Evolutionary conservation across 2,797 vertebrate species (phyloP), one percentile per base, ranked within the genome.

Genomic region (Mus minutoides): DNA sequence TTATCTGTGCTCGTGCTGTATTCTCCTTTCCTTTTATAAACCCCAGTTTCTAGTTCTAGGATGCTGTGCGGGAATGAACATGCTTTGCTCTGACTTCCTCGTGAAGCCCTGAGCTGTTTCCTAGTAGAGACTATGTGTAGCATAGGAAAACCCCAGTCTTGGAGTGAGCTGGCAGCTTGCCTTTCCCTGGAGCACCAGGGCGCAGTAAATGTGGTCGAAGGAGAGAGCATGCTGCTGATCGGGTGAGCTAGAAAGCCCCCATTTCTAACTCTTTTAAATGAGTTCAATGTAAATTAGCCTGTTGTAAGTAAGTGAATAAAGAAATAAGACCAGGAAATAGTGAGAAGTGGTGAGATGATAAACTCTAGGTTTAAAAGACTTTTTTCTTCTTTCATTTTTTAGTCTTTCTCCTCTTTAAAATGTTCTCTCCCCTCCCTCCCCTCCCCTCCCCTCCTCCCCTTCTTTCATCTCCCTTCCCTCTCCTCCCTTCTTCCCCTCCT

Each of bases 61-160:
- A 67, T 96, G 88, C 26, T 79, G 85, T 75, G 34, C 91, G 88
- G 90, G 58, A 40, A 71, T 93, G 52, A 67, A 16, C 43, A n/a
- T 60, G 29, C 49, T 84, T 94, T 93, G n/a, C 54, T 90, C 21
- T 71, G 89, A 40, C 60, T 93, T 94, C 79, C 64, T 62, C 11
- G 37, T 37, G 79, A 94, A 96, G n/a, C 80, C 80, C 24, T 84
- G 54, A 75, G 64, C 82, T 79, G 49, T 95, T 92, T 95, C 93
- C 83, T 62, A 93, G 75, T 43, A 26, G 78, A 54, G 90, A 94
- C 77, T 92, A 79, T 43, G 46, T 26, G 71, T 54, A 90, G 58
- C 78, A 37, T 60, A 67, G 90, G 78, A 91, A 96, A 96, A 79
- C 29, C 64, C 40, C 16, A 80, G 60, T 82, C 73, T 90, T 80